Evolutionary conservation across 2,797 vertebrate genomes (phyloP).

Genomic region (Nyctalus aviator): DNA sequence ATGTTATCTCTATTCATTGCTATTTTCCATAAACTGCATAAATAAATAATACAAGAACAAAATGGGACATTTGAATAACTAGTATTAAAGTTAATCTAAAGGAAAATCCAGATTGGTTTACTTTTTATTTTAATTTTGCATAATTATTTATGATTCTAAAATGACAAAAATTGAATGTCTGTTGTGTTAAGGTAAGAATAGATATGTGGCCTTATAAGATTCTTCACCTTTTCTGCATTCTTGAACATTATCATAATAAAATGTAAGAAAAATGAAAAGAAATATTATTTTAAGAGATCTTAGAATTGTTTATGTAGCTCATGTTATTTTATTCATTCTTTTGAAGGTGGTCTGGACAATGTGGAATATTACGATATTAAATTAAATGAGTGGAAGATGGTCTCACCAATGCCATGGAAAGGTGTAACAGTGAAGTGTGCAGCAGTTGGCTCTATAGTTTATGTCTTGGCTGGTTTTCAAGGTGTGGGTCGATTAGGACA

Average conservation of each 20-base stretch:
- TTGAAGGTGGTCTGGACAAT: constrained; percentile 95
- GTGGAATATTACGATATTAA: constrained; percentile 98
- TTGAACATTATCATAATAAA: constrained; percentile 57
- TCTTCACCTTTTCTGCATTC: background rate
- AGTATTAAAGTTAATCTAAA: constrained; percentile 42
- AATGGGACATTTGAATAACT: constrained; percentile 48
- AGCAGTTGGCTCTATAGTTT: constrained; percentile 94
- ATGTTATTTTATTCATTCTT: constrained; percentile 77
- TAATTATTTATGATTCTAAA: constrained; percentile 36
- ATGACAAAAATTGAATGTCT: constrained; percentile 36
- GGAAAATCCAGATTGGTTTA: background rate
- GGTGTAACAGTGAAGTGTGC: constrained; percentile 98
- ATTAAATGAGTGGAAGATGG: constrained; percentile 95
- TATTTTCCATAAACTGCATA: constrained; percentile 48
- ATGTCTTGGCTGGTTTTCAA: constrained; percentile 97
- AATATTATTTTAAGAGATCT: background rate
- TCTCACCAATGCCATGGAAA: constrained; percentile 96
- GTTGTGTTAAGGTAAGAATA: constrained; percentile 1
- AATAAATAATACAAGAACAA: background rate
- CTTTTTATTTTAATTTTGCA: constrained; percentile 10
- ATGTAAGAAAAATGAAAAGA: constrained; percentile 33
- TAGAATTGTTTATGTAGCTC: constrained; percentile 4
- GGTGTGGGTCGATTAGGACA: constrained; percentile 96
- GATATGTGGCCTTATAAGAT: constrained; percentile 48
- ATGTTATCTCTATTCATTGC: background rate